Conservation (phyloP, 2,113 vertebrate species). For the Microtus richardsoni region DNA sequence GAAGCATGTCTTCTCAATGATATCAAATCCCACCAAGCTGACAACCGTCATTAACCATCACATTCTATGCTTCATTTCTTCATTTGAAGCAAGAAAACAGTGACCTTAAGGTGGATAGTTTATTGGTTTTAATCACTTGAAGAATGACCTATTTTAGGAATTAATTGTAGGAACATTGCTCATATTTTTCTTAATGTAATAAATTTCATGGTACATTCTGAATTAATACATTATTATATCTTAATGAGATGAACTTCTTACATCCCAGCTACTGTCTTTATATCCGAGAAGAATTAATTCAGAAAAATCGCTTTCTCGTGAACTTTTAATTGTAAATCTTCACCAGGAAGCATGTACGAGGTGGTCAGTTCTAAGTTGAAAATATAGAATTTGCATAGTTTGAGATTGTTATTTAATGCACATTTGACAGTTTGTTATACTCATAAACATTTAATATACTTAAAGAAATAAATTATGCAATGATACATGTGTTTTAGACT, state of each 20-base stretch:
- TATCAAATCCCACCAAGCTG: background rate
- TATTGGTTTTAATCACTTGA: background rate
- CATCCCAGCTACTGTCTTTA: background rate
- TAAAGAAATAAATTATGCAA: background rate
- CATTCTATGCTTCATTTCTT: too few species aligned
- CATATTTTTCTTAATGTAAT: background rate
- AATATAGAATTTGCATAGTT: background rate
- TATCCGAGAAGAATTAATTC: background rate
- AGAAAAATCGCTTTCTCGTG: background rate
- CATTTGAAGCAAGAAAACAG: background rate
- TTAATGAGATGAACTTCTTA: slow-evolving; percentile 13
- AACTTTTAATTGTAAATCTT: background rate
- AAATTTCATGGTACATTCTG: background rate
- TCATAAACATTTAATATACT: background rate
- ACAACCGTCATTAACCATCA: background rate
- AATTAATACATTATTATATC: background rate
- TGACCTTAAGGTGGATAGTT: background rate
- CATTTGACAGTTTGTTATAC: background rate
- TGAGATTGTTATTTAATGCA: background rate
- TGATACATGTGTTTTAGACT: background rate
- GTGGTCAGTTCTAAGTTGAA: background rate
- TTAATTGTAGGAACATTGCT: background rate
- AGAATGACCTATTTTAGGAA: background rate
- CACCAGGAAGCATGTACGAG: too few species aligned
- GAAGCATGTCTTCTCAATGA: background rate